Conservation (phyloP, 2,888 invertebrate genomes). For the Zygothrica quintamaculata region DNA sequence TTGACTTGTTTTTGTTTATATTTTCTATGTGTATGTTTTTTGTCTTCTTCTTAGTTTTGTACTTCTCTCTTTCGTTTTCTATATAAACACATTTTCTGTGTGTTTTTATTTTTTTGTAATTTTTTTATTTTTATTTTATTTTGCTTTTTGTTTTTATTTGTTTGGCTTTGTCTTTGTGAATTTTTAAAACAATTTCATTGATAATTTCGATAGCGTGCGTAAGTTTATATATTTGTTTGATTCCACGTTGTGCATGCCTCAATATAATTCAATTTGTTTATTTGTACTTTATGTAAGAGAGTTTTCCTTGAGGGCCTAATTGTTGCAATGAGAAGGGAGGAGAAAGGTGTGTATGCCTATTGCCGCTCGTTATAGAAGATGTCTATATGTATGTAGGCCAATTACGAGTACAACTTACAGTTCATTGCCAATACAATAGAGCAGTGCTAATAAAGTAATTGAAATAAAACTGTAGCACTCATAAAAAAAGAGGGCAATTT, state of each 20-base stretch:
- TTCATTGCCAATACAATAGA: too few species aligned
- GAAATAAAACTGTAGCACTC: neutral
- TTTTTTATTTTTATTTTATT: slow-evolving; percentile 28
- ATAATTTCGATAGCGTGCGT: slow-evolving; percentile 63
- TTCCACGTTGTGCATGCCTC: slow-evolving; percentile 32
- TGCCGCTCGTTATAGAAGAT: neutral
- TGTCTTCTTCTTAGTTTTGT: slow-evolving; percentile 14
- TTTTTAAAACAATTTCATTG: slow-evolving; percentile 64
- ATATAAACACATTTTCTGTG: slow-evolving; percentile 52
- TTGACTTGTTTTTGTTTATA: slow-evolving; percentile 43
- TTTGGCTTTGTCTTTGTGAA: slow-evolving; percentile 36
- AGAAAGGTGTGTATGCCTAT: neutral
- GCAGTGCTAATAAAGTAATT: too few species aligned
- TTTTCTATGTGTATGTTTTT: slow-evolving; percentile 33
- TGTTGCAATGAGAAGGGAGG: neutral
- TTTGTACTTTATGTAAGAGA: slow-evolving; percentile 48
- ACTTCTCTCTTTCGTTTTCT: slow-evolving; percentile 21
- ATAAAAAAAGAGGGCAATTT: too few species aligned
- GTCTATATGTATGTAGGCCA: neutral
- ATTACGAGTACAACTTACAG: neutral
- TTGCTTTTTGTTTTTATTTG: slow-evolving; percentile 14
- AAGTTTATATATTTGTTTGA: slow-evolving; percentile 42
- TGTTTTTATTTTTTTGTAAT: slow-evolving; percentile 28
- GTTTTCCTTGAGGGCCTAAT: slow-evolving; percentile 49
- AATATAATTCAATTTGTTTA: slow-evolving; percentile 55